These are phyloP conservation scores for Deilephila elpenor DNA, from an alignment of 2,888 invertebrate genomes.

Conservation along the genomic window DNA sequence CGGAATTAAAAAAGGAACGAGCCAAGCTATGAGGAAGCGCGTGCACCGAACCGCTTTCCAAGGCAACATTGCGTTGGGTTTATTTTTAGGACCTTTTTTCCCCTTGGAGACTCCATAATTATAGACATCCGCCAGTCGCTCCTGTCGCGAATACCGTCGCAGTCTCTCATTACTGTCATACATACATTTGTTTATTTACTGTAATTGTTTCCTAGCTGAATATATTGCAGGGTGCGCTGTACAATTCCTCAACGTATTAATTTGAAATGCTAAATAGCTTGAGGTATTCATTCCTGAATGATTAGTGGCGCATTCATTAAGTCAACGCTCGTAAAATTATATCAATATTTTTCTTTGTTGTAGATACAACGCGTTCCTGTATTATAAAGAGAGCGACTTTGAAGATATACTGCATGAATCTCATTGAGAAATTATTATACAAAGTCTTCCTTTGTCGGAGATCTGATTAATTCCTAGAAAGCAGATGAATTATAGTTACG, in stretches of 20 bases:
- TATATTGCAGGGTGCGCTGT: conserved; percentile 29
- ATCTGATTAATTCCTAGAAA: neutral
- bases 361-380: neutral
- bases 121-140: conserved; percentile 15
- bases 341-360: conserved; percentile 5
- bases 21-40: conserved; percentile 59
- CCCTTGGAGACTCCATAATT: conserved; percentile 28
- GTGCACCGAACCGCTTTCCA: conserved; percentile 41
- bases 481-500: neutral
- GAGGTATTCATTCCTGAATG: conserved; percentile 28
- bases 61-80: conserved; percentile 43
- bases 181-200: conserved; percentile 37
- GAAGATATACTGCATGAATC: neutral
- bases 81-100: conserved; percentile 37
- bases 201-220: conserved; percentile 37
- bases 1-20: conserved; percentile 51
- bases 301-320: conserved; percentile 7
- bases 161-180: conserved; percentile 6
- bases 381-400: neutral
- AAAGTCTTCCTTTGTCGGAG: neutral
- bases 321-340: conserved; percentile 1
- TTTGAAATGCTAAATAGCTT: conserved; percentile 40
- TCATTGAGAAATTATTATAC: neutral
- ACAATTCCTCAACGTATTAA: conserved; percentile 34
- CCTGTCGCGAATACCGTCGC: conserved; percentile 16